phyloP scores from a whole-genome alignment of 2,797 vertebrate genomes.

The Neostethus bicornis region DNA sequence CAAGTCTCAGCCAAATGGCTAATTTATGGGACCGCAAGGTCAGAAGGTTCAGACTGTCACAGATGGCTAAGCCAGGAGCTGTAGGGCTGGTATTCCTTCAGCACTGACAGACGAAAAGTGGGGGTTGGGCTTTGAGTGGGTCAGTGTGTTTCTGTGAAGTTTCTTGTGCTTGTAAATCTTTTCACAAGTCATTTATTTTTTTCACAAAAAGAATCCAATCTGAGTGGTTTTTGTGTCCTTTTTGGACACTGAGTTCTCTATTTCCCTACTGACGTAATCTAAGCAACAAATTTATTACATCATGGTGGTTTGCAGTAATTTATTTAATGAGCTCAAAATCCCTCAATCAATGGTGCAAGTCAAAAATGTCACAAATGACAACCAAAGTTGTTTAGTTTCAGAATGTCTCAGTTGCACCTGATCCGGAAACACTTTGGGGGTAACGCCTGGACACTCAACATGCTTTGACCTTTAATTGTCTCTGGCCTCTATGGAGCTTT shows the following conservation, averaged over 20 bases:
- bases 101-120: slow-evolving; percentile 32
- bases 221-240: slow-evolving; percentile 4
- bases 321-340: slow-evolving; percentile 10
- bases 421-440: slow-evolving; percentile 34
- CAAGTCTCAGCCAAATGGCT: slow-evolving; percentile 42
- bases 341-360: slow-evolving; percentile 2
- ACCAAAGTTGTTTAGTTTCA: not conserved
- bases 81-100: slow-evolving; percentile 53
- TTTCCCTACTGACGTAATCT: slow-evolving; percentile 10
- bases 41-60: slow-evolving; percentile 64
- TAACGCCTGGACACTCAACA: slow-evolving; percentile 38
- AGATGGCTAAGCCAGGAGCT: slow-evolving; percentile 59
- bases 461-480: slow-evolving; percentile 43
- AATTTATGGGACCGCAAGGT: slow-evolving; percentile 56
- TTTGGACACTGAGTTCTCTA: slow-evolving; percentile 12
- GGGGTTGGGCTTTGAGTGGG: slow-evolving; percentile 52
- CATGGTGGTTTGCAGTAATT: slow-evolving; percentile 12
- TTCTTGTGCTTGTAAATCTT: slow-evolving; percentile 31
- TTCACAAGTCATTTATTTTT: not conserved
- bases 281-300: slow-evolving; percentile 8
- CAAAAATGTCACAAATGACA: slow-evolving; percentile 8
- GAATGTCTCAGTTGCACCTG: slow-evolving; percentile 19
- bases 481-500: slow-evolving; percentile 25
- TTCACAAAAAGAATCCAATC: slow-evolving; percentile 15
- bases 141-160: slow-evolving; percentile 63